Evolutionary conservation across 2,888 invertebrate species (phyloP), one percentile per base, ranked within the genome.

Genomic region (Seira ritae): DNA sequence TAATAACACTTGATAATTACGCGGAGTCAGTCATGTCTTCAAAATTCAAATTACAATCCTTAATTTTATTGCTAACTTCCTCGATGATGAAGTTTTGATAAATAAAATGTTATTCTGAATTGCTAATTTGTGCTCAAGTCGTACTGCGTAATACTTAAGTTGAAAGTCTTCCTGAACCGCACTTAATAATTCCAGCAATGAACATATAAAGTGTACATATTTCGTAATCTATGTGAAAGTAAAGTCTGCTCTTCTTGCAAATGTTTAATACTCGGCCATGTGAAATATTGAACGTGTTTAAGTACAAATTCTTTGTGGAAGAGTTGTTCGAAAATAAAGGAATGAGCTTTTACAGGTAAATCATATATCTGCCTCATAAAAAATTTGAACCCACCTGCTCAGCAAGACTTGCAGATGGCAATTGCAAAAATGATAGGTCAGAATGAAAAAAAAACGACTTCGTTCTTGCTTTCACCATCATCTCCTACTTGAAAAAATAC

Each of bases 401-500:
- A 31, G 8, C 31, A 8, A 50, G 50, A 50, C 12, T 8, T 8
- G 50, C 3, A n/a, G 6, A 50, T 50, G 50, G 50, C 50, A 50
- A 50, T 50, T 50, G 50, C 50, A 50, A 50, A 42, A 50, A 50
- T 50, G 50, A 50, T 50, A n/a, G 50, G 12, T 77, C 77, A 77
- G 69, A 77, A 68, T 42, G 66, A 46, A 17, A 15, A 4, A 15
- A 50, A n/a, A 50, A 50, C 50, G 31, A 31, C 50, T 50, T 12
- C 12, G 50, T 50, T 50, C 50, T 2, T 50, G 50, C 50, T 50
- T 50, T 50, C 50, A 50, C 50, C 50, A 50, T 50, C 31, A 50
- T 50, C 50, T 15, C 12, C 42, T 60, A 46, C 75, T 71, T 75
- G 69, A 74, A 82, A 81, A 81, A 75, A 50, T 50, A 72, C 73